Conservation (phyloP, 2,113 vertebrate genomes). For the Syngnathus scovelli region DNA sequence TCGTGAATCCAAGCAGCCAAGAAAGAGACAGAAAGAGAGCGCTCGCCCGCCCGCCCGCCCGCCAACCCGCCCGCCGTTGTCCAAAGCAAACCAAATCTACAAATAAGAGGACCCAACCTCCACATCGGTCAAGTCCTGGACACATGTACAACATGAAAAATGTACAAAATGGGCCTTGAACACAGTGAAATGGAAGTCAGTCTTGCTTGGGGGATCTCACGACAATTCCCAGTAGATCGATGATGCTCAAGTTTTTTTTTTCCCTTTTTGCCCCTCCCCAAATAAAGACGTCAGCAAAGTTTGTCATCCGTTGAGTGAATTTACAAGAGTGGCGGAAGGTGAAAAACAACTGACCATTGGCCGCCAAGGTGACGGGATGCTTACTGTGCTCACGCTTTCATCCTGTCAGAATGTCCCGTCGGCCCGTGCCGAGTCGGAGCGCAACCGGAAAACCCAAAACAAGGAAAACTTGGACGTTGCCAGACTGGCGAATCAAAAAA, state of each 20-base stretch:
- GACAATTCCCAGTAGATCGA: conserved; percentile 31
- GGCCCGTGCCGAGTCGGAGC: too few species aligned
- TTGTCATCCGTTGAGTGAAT: conserved; percentile 33
- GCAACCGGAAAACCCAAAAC: too few species aligned
- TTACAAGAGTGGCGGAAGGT: conserved; percentile 49
- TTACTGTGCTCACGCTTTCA: not conserved
- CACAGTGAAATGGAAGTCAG: conserved; percentile 55
- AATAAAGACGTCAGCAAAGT: conserved; percentile 46
- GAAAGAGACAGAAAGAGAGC: conserved; percentile 65
- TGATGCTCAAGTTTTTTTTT: not conserved
- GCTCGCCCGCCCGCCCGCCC: not conserved
- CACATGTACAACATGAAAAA: conserved; percentile 71
- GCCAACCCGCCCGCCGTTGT: conserved; percentile 42
- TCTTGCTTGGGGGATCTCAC: conserved; percentile 24
- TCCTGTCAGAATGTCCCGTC: too few species aligned
- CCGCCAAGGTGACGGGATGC: not conserved
- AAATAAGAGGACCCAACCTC: conserved; percentile 60
- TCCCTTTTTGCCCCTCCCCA: conserved; percentile 35
- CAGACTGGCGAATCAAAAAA: too few species aligned
- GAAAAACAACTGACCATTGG: conserved; percentile 34
- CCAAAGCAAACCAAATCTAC: conserved; percentile 56
- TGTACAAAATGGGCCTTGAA: conserved; percentile 65
- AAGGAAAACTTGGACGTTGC: too few species aligned
- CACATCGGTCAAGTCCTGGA: conserved; percentile 52
- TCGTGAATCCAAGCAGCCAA: conserved; percentile 54